Base-by-base conservation (phyloP, 2,113 vertebrate genomes). In the Carassius carassius region DNA sequence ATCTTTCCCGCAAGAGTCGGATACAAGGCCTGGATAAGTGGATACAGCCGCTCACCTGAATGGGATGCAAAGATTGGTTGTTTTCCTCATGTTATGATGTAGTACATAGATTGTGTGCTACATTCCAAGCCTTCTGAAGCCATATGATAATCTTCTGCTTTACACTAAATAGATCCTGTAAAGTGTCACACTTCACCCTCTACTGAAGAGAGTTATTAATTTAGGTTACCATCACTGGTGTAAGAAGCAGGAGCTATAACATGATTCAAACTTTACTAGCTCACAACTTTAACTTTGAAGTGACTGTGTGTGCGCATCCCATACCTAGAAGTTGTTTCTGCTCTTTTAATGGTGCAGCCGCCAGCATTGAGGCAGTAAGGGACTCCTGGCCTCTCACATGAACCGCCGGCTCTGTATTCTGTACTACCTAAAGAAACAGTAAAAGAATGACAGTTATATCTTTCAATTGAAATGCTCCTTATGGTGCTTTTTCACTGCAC, bases 1-100 rank as follows among this genome's bases (percentile, higher is more conserved):
- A 99, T 99, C 93, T 99, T 99, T 60, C 97, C 96, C 0, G 97
- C 97, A 92, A 98, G 85, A 0, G 89, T 89, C 3, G 95, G 91
- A 3, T 99, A 96, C 88, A 95, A 69, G 0, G 90, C n/a, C 0
- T 95, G 94, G 90, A 99, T 95, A 47, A 99, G 92, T 0, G 96
- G 96, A 89, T 98, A 99, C 84, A 99, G 91, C 19, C 94, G 95
- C 84, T 99, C 97, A 70, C 98, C 98, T 29, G 77, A 6, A 62
- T 3, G 14, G 12, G 35, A 62, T 21, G 7, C 29, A 65, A 8
- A 51, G 37, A 29, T 62, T 16, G 12, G 6, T 47, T 0, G 47
- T 54, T 54, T 54, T 17, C 6, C 54, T 56, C 44, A 41, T 7
- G 37, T 41, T 41, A 41, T 6, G 6, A 41, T 7, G 37, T 41